A percentile compares a stretch with the other conserved stretches of the same genome.
Evolutionary conservation across 2,113 vertebrate species (phyloP).

Genomic region (Passer montanus): DNA sequence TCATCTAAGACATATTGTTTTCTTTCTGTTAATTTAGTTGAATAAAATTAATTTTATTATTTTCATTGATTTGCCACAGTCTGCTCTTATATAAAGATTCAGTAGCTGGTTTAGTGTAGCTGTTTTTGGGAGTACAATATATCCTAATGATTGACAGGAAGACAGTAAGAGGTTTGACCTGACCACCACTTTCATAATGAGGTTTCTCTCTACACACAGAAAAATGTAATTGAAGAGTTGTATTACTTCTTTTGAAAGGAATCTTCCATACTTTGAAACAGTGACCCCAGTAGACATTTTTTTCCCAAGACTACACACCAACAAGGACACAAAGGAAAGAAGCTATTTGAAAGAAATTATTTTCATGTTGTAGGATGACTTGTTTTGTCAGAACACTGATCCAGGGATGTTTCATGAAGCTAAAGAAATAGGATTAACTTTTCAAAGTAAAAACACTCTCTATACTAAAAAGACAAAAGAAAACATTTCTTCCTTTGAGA

Average conservation of each 20-base stretch:
- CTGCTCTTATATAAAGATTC: neutral
- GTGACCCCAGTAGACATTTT: neutral
- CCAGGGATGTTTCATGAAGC: neutral
- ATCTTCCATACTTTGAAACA: slow-evolving; percentile 8
- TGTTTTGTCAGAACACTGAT: neutral
- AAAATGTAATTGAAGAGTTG: slow-evolving; percentile 24
- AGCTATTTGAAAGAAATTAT: neutral
- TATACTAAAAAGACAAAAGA: neutral
- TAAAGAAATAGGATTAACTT: slow-evolving; percentile 15
- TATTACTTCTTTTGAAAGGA: slow-evolving; percentile 17
- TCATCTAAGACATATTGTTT: neutral
- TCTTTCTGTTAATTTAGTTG: neutral
- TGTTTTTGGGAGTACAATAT: neutral
- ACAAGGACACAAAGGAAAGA: slow-evolving; percentile 29
- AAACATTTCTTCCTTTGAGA: neutral
- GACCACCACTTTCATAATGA: slow-evolving; percentile 41
- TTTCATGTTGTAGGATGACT: neutral
- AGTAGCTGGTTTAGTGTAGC: neutral
- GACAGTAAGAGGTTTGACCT: slow-evolving; percentile 44
- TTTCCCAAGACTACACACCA: neutral
- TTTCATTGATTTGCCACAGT: neutral
- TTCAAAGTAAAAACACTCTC: neutral
- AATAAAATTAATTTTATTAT: neutral
- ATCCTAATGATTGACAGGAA: slow-evolving; percentile 37
- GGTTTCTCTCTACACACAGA: slow-evolving; percentile 15